Base-by-base conservation (phyloP, 2,797 vertebrate species). In the Tokudaia tokunoshimensis region DNA sequence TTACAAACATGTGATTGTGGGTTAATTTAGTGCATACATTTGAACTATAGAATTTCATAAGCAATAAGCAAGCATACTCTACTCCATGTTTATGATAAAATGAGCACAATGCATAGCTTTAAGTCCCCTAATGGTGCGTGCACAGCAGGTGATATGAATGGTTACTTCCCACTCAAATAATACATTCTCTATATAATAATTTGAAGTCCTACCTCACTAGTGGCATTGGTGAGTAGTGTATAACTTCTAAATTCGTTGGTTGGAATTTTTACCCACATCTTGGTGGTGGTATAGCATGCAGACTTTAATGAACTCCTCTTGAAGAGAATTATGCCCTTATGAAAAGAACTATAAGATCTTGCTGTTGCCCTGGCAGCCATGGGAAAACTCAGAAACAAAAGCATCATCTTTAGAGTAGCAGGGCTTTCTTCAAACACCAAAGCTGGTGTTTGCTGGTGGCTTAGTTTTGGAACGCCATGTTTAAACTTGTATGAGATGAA, bases 31-130 rank as follows among this genome's bases (percentile, higher is more conserved):
- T 31, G 52, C 50, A 89, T 65, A 31, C 4, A 55, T 70, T 57
- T 89, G 6, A 44, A n/a, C 76, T 88, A 78, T 95, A 26, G 13
- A 93, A 78, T 88, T 37, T 85, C 80, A 94, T 24, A 93, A 94
- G 67, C 37, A 55, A 44, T 89, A 59, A 76, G 26, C 34, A 6
- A 82, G 67, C 55, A 78, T 55, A 72, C 9, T n/a, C 22, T 61
- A 65, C 57, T 57, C 44, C 47, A 59, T 37, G 91, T 3, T 82
- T 79, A 86, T 0, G 59, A n/a, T 37, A 96, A 94, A 91, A 57
- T 55, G 59, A 93, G 26, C 6, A 57, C 20, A 50, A 74, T 47
- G 72, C 24, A 78, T 0, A 65, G 17, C 31, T 84, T 34, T 61
- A 31, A 29, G 65, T 10, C 61, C 91, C 47, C 34, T 34, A 55